phyloP scores from a whole-genome alignment of 1,140 invertebrate species.

The Eurosta solidaginis region DNA sequence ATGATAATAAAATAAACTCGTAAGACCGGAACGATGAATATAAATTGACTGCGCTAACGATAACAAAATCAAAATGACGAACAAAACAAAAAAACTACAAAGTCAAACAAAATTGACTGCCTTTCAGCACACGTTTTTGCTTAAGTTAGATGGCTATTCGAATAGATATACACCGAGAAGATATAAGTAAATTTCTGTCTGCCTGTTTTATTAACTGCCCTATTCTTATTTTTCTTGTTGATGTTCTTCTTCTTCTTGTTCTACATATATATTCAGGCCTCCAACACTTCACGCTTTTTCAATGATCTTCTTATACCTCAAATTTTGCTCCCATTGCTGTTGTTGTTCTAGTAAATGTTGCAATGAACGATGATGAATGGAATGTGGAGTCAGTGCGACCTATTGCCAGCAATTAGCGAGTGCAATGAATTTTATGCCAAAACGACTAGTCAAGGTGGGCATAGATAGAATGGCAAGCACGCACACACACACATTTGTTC shows the following conservation, averaged over 20 bases:
- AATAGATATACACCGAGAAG: too few relatives aligned
- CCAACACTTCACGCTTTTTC: not conserved
- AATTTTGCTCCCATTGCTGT: not conserved
- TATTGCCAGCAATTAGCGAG: slow-evolving; percentile 23
- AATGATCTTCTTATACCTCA: not conserved
- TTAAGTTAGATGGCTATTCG: too few relatives aligned
- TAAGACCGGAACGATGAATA: slow-evolving; percentile 15
- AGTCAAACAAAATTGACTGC: not conserved
- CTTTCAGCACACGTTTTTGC: slow-evolving; percentile 12
- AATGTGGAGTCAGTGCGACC: slow-evolving; percentile 17
- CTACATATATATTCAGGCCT: not conserved
- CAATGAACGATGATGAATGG: slow-evolving; percentile 20
- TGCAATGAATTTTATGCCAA: slow-evolving; percentile 19
- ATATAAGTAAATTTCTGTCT: too few relatives aligned
- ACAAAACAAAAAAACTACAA: not conserved
- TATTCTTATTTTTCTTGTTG: too few relatives aligned
- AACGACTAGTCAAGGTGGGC: not conserved
- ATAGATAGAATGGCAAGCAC: not conserved
- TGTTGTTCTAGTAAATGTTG: not conserved
- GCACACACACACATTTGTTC: not conserved
- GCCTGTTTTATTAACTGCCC: too few relatives aligned
- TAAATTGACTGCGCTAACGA: slow-evolving; percentile 8
- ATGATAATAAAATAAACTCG: slow-evolving; percentile 20
- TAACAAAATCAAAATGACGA: slow-evolving; percentile 6
- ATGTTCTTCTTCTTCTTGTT: too few relatives aligned